Conservation (phyloP, 2,797 vertebrate species). For the Pterois miles region DNA sequence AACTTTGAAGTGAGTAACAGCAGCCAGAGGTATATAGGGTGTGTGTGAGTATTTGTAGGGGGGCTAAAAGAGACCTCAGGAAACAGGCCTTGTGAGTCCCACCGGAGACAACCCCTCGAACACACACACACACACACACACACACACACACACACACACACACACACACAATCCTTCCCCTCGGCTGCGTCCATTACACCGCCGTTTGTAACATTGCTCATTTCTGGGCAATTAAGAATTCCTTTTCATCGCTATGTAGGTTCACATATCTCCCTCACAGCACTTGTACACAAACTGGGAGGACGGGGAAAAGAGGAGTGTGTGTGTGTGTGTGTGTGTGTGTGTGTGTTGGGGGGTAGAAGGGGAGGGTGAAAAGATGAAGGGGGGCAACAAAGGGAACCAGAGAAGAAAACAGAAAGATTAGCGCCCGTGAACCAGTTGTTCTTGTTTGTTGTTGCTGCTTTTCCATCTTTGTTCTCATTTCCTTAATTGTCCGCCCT, state of each 20-base stretch:
- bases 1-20: conserved; percentile 94
- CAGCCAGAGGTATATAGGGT: conserved; percentile 84
- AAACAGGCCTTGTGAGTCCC: conserved; percentile 84
- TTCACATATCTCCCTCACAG: conserved; percentile 83
- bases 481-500: conserved; percentile 51
- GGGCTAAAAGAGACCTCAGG: conserved; percentile 86
- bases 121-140: conserved; percentile 41
- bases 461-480: conserved; percentile 41
- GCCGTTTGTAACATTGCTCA: conserved; percentile 83
- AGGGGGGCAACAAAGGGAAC: conserved; percentile 56
- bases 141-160: conserved; percentile 45
- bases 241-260: conserved; percentile 88
- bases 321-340: conserved; percentile 34
- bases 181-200: conserved; percentile 80
- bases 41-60: conserved; percentile 50
- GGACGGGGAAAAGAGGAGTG: conserved; percentile 29
- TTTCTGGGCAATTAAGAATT: conserved; percentile 89
- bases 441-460: conserved; percentile 41
- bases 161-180: conserved; percentile 49
- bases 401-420: conserved; percentile 53
- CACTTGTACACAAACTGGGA: conserved; percentile 66
- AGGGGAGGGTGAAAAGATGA: conserved; percentile 21
- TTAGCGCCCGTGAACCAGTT: conserved; percentile 30
- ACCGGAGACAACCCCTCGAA: conserved; percentile 68
- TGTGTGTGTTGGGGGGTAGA: conserved; percentile 34